Percentiles rank a stretch among this genome's conserved stretches.
Conservation (phyloP, 2,888 invertebrate species). For the Vannuccia rotundouncinata region DNA sequence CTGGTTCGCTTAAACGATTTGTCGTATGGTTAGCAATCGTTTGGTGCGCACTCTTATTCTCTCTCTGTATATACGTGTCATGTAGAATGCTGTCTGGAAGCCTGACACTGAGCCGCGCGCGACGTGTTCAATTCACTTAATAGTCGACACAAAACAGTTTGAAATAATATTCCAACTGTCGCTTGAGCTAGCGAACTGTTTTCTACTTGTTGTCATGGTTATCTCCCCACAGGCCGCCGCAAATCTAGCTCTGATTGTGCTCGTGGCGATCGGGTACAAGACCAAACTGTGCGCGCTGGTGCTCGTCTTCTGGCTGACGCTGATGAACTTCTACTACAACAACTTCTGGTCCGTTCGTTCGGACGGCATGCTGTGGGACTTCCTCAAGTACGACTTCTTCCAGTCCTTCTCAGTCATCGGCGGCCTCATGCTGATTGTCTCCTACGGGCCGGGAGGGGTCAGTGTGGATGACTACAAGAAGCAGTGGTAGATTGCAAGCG, state of each 20-base stretch:
- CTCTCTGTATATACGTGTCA: too few relatives aligned
- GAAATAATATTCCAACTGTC: too few relatives aligned
- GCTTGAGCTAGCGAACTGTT: too few relatives aligned
- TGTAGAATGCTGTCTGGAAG: too few relatives aligned
- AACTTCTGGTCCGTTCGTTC: slow-evolving; percentile 94
- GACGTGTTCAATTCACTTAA: too few relatives aligned
- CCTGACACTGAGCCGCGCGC: too few relatives aligned
- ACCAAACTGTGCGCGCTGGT: slow-evolving; percentile 93
- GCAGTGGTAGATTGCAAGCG: slow-evolving; percentile 80
- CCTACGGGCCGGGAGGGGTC: slow-evolving; percentile 80
- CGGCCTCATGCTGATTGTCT: slow-evolving; percentile 93
- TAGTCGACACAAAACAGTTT: too few relatives aligned
- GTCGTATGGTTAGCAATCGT: too few relatives aligned
- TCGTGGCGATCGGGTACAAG: slow-evolving; percentile 91
- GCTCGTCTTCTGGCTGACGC: slow-evolving; percentile 76
- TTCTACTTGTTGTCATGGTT: too few relatives aligned
- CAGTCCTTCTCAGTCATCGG: slow-evolving; percentile 97
- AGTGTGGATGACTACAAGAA: slow-evolving; percentile 99
- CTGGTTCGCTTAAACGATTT: too few relatives aligned
- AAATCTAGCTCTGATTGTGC: slow-evolving; percentile 78
- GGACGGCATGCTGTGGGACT: slow-evolving; percentile 91
- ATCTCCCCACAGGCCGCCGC: slow-evolving; percentile 13
- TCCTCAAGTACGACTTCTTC: slow-evolving; percentile 98
- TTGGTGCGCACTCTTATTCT: too few relatives aligned
- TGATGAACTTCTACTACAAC: slow-evolving; percentile 91